A percentile compares a stretch with the other conserved stretches of the same genome.
Evolutionary conservation across 2,113 vertebrate species (phyloP).

Genomic region (Stercorarius parasiticus): DNA sequence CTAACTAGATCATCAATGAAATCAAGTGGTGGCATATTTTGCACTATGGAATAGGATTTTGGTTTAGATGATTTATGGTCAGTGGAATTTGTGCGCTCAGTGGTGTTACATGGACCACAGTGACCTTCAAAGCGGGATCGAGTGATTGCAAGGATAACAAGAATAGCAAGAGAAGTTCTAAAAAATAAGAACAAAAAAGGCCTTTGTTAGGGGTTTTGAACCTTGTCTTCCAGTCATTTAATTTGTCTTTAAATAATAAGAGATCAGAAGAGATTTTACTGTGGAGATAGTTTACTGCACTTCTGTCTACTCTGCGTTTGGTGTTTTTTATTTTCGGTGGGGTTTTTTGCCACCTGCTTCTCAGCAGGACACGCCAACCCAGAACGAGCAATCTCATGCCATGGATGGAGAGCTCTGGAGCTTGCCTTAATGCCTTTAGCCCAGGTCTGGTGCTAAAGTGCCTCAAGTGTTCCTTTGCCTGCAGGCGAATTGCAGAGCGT

Average conservation of each 20-base stretch:
- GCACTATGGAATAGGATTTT: not conserved
- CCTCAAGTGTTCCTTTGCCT: not conserved
- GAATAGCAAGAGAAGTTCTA: not conserved
- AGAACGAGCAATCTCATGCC: not conserved
- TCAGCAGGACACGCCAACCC: not conserved
- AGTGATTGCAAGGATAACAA: not conserved
- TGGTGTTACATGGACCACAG: not conserved
- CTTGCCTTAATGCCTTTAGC: not conserved
- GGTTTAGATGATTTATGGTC: not conserved
- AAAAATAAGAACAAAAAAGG: not conserved
- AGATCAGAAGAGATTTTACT: not conserved
- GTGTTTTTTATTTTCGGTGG: not conserved
- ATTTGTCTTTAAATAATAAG: not conserved
- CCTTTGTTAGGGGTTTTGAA: not conserved
- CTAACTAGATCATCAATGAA: not conserved
- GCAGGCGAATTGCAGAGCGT: not conserved
- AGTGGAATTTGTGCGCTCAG: not conserved
- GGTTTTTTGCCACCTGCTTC: not conserved
- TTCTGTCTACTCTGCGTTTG: not conserved
- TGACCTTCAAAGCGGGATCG: not conserved
- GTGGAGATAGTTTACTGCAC: not conserved
- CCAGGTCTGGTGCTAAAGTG: not conserved
- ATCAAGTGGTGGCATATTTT: not conserved
- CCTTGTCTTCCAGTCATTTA: not conserved
- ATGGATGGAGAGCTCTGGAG: not conserved